Evolutionary conservation across 2,888 invertebrate species (phyloP).

Genomic region (Iphiclides podalirius): DNA sequence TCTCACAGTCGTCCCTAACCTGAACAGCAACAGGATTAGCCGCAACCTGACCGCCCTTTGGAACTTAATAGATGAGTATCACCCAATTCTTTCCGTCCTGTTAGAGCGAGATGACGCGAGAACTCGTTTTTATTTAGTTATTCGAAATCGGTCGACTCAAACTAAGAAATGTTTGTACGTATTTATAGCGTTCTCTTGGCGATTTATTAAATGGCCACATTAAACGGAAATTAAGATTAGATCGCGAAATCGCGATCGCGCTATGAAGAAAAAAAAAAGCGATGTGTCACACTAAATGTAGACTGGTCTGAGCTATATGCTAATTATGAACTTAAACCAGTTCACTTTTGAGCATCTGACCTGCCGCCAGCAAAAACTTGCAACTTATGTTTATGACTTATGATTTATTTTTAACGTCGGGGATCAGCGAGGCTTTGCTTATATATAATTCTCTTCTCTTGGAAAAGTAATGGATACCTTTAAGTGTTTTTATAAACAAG

Average conservation of each 20-base stretch:
- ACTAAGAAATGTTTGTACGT: background rate
- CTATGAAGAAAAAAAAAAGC: background rate
- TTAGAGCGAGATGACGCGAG: too few relatives aligned
- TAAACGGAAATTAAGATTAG: constrained; percentile 12
- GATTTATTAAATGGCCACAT: constrained; percentile 8
- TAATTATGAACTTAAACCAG: constrained; percentile 15
- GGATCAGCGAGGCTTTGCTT: too few relatives aligned
- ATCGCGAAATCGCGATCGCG: too few relatives aligned
- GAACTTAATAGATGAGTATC: too few relatives aligned
- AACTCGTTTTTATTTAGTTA: too few relatives aligned
- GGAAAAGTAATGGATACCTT: too few relatives aligned
- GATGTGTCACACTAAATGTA: constrained; percentile 29
- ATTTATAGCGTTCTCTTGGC: constrained; percentile 2
- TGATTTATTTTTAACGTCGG: constrained; percentile 7
- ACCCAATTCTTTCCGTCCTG: too few relatives aligned
- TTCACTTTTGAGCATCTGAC: constrained; percentile 16
- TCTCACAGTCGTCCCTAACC: too few relatives aligned
- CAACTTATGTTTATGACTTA: constrained; percentile 11
- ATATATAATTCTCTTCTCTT: too few relatives aligned
- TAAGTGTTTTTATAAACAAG: too few relatives aligned
- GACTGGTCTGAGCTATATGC: constrained; percentile 28
- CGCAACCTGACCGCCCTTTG: too few relatives aligned
- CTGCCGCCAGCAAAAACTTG: constrained; percentile 15
- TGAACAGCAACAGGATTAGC: too few relatives aligned
- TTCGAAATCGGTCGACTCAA: constrained; percentile 12